A percentile compares a stretch with the other conserved stretches of the same genome.
Conservation (phyloP, 2,888 invertebrate species). For the Pammene fasciana region DNA sequence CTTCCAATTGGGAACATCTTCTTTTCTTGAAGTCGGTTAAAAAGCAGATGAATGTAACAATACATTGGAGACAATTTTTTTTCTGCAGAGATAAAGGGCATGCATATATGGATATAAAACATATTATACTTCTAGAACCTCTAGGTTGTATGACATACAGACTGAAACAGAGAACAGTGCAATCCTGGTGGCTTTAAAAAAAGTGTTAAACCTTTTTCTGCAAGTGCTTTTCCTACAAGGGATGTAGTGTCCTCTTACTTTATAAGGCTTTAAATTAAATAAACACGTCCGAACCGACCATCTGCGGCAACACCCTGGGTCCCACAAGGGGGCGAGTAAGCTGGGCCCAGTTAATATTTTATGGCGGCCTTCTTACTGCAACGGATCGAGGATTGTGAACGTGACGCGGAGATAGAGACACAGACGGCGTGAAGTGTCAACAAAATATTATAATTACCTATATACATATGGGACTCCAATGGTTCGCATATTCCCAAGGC, state of each 20-base stretch:
- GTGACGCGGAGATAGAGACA: not conserved
- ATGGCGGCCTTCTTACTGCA: slow-evolving; percentile 39
- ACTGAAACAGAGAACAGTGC: no score
- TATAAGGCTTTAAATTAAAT: slow-evolving; percentile 29
- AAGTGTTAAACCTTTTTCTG: not conserved
- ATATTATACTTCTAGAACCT: no score
- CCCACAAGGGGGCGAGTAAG: slow-evolving; percentile 17
- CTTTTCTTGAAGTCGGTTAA: no score
- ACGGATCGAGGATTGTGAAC: slow-evolving; percentile 23
- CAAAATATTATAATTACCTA: not conserved
- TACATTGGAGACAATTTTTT: no score
- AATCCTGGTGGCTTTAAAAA: no score
- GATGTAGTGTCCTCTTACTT: not conserved
- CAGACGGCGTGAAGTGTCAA: not conserved
- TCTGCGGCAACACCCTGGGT: slow-evolving; percentile 18
- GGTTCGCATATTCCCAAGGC: no score
- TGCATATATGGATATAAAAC: no score
- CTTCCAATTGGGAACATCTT: no score
- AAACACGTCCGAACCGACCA: slow-evolving; percentile 27
- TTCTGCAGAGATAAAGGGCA: no score
- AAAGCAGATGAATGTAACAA: no score
- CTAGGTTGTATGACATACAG: no score
- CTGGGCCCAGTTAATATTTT: slow-evolving; percentile 50
- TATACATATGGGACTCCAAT: no score
- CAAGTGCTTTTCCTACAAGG: not conserved